A percentile compares a stretch with the other conserved stretches of the same genome.
These are phyloP conservation scores for Pyxicephalus adspersus DNA, from an alignment of 2,113 vertebrate genomes.

Conservation along the genomic window DNA sequence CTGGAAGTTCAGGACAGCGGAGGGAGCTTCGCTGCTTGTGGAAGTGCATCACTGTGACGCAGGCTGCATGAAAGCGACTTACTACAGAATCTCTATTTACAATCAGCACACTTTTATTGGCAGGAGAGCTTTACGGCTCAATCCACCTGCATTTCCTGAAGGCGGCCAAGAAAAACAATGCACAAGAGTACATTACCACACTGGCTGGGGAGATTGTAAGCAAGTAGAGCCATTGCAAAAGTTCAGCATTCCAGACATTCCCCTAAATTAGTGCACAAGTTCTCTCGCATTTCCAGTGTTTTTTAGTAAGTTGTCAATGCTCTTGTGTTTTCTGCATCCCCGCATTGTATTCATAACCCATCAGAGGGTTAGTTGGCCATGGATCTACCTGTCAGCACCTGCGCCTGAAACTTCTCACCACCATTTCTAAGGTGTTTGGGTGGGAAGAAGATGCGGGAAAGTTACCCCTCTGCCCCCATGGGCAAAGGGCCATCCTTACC, in stretches of 20 bases:
- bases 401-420: too few species aligned
- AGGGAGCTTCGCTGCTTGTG: neutral
- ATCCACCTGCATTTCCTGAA: conserved; percentile 23
- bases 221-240: conserved; percentile 17
- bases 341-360: too few species aligned
- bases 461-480: too few species aligned
- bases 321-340: neutral
- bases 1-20: neutral
- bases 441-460: too few species aligned
- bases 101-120: neutral
- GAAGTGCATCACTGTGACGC: conserved; percentile 1
- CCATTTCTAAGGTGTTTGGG: too few species aligned
- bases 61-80: neutral
- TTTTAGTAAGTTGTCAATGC: conserved; percentile 6
- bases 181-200: conserved; percentile 17
- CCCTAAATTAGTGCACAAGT: conserved; percentile 36
- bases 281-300: conserved; percentile 19
- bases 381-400: too few species aligned
- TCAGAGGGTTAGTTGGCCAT: too few species aligned
- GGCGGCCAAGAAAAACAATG: conserved; percentile 13
- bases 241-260: conserved; percentile 40
- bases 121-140: neutral
- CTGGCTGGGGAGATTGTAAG: neutral
- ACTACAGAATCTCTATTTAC: conserved; percentile 7
- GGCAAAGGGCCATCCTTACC: too few species aligned